Percentiles rank a stretch among this genome's conserved stretches.
Conservation (phyloP, 2,888 invertebrate genomes). For the Scrobipalpa atriplicella region DNA sequence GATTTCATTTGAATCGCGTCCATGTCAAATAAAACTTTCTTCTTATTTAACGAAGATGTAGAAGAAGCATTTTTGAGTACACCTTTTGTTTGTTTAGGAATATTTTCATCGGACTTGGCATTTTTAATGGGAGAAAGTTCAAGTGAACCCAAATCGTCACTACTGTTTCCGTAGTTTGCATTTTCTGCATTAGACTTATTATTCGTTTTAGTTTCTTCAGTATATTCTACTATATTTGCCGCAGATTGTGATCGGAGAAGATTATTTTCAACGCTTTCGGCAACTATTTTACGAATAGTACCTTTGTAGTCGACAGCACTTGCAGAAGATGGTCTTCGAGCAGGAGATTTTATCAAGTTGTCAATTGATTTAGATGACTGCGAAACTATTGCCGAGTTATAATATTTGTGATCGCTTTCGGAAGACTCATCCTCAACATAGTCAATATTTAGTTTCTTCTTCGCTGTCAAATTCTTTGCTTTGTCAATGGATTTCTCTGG, state of each 20-base stretch:
- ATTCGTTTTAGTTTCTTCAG: constrained; percentile 33
- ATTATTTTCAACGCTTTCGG: constrained; percentile 43
- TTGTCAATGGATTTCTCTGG: constrained; percentile 26
- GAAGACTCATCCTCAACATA: constrained; percentile 47
- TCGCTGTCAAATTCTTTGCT: constrained; percentile 26
- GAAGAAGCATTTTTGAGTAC: constrained; percentile 83
- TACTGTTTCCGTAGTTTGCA: constrained; percentile 47
- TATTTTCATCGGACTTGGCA: constrained; percentile 54
- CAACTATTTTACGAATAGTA: constrained; percentile 45
- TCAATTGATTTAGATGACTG: constrained; percentile 59
- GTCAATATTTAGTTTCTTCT: constrained; percentile 32
- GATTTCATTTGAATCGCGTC: constrained; percentile 81
- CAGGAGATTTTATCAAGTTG: constrained; percentile 66
- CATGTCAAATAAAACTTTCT: constrained; percentile 85
- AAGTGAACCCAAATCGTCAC: constrained; percentile 56
- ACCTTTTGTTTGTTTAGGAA: constrained; percentile 74
- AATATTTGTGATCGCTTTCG: constrained; percentile 52
- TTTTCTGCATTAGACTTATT: constrained; percentile 28
- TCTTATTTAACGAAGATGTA: constrained; percentile 81
- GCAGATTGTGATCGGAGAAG: constrained; percentile 56
- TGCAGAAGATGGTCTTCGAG: constrained; percentile 61
- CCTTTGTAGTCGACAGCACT: constrained; percentile 46
- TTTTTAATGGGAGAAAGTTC: constrained; percentile 51
- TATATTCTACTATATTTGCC: constrained; percentile 45
- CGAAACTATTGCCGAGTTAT: constrained; percentile 44